These are phyloP conservation scores for Agyllia agylla DNA, from an alignment of 2,888 invertebrate genomes.

Conservation along the genomic window DNA sequence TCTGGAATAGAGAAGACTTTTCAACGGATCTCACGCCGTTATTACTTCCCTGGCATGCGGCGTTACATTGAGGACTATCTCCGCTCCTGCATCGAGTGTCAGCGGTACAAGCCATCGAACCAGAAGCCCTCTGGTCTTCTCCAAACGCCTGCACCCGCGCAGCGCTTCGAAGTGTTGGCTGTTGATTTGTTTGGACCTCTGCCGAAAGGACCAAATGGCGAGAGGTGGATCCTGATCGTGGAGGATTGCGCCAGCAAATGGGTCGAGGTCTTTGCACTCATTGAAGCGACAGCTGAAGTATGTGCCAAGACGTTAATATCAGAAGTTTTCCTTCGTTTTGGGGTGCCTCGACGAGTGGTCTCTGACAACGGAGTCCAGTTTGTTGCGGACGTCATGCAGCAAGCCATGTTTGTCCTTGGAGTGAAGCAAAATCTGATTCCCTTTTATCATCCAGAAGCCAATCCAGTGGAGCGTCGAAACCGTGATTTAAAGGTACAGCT, in stretches of 20 bases:
- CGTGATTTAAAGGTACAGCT: background rate
- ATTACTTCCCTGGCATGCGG: background rate
- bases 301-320: slow-evolving; percentile 63
- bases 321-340: slow-evolving; percentile 71
- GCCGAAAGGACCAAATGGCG: slow-evolving; percentile 43
- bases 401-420: background rate
- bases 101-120: background rate
- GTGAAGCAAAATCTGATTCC: background rate
- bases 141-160: background rate
- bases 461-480: background rate
- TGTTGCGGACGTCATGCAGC: slow-evolving; percentile 70
- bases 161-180: slow-evolving; percentile 19
- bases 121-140: background rate
- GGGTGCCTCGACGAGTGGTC: slow-evolving; percentile 67
- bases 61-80: background rate
- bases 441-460: background rate
- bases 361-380: slow-evolving; percentile 76
- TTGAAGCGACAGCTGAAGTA: slow-evolving; percentile 62
- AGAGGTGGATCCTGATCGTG: slow-evolving; percentile 76
- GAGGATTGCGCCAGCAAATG: slow-evolving; percentile 76
- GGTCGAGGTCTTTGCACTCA: slow-evolving; percentile 78
- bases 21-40: background rate
- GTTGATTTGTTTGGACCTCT: slow-evolving; percentile 76
- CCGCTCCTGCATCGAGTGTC: background rate
- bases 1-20: background rate